These are phyloP conservation scores for Nothoprocta perdicaria DNA, from an alignment of 2,113 vertebrate genomes.

Conservation along the genomic window DNA sequence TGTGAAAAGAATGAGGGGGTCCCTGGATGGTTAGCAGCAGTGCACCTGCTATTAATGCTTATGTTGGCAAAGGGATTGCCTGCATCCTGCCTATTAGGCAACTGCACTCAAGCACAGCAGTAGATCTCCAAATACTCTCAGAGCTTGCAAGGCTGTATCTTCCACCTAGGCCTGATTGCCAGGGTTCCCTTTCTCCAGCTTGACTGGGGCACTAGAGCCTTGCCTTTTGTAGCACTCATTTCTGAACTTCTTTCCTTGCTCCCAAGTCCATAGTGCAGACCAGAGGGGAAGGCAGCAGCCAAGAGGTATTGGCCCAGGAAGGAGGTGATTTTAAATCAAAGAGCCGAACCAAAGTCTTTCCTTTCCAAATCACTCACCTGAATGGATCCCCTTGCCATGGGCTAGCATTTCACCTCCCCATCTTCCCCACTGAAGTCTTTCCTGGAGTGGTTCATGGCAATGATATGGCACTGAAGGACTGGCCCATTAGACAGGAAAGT, in stretches of 20 bases:
- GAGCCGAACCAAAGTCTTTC: not conserved
- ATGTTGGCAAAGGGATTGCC: not conserved
- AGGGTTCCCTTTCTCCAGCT: not conserved
- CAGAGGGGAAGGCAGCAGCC: fast-evolving
- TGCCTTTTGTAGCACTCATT: not conserved
- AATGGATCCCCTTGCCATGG: not conserved
- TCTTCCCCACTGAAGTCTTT: not conserved
- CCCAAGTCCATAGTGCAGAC: not conserved
- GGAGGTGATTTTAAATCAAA: not conserved
- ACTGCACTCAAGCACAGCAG: not conserved
- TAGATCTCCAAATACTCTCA: not conserved
- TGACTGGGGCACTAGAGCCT: not conserved
- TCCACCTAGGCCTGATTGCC: not conserved
- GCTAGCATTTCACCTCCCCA: not conserved
- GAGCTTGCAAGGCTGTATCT: not conserved
- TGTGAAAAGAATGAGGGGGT: not conserved
- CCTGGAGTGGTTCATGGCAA: not conserved
- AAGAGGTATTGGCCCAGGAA: not conserved
- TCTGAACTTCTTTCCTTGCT: not conserved
- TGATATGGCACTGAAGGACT: not conserved
- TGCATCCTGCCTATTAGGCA: not conserved
- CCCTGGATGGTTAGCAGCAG: not conserved
- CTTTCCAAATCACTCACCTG: not conserved
- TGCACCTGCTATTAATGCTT: not conserved
- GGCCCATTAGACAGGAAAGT: not conserved